Evolutionary conservation across 1,140 invertebrate species (phyloP).

Genomic region (Lepidurus packardi): DNA sequence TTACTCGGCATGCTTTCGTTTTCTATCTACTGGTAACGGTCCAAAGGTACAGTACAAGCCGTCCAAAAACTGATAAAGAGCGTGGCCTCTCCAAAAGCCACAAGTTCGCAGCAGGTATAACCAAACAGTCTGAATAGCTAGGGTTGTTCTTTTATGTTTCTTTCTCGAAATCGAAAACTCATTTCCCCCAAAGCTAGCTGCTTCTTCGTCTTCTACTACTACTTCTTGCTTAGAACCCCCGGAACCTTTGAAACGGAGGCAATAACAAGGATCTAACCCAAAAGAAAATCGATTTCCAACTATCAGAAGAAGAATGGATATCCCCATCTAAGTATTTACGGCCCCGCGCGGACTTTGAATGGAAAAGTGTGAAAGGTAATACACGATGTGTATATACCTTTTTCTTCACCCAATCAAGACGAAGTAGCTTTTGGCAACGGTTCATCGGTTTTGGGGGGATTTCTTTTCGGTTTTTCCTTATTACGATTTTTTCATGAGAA

Average conservation of each 20-base stretch:
- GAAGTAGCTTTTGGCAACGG: constrained; percentile 10
- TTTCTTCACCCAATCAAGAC: constrained; percentile 8
- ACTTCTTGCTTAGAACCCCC: too few species aligned
- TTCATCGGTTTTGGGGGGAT: not conserved
- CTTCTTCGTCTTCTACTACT: too few species aligned
- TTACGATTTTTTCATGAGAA: not conserved
- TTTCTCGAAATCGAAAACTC: constrained; percentile 8
- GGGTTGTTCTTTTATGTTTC: not conserved
- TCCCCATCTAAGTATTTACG: not conserved
- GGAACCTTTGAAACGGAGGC: not conserved
- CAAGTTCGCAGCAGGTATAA: constrained; percentile 14
- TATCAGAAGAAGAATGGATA: constrained; percentile 22
- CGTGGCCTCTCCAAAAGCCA: not conserved
- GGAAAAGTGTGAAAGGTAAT: not conserved
- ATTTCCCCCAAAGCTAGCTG: not conserved
- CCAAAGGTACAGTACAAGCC: not conserved
- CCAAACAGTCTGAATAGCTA: constrained; percentile 3
- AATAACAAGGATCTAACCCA: not conserved
- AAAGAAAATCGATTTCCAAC: constrained; percentile 19
- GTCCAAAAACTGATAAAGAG: not conserved
- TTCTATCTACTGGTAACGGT: too few species aligned
- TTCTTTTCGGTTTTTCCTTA: not conserved
- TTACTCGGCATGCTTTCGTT: not conserved
- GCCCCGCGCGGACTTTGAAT: not conserved
- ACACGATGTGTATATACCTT: not conserved